Percentiles rank a stretch among this genome's conserved stretches.
These are phyloP conservation scores for Ispidina lecontei DNA, from an alignment of 2,797 vertebrate species.

Conservation along the genomic window DNA sequence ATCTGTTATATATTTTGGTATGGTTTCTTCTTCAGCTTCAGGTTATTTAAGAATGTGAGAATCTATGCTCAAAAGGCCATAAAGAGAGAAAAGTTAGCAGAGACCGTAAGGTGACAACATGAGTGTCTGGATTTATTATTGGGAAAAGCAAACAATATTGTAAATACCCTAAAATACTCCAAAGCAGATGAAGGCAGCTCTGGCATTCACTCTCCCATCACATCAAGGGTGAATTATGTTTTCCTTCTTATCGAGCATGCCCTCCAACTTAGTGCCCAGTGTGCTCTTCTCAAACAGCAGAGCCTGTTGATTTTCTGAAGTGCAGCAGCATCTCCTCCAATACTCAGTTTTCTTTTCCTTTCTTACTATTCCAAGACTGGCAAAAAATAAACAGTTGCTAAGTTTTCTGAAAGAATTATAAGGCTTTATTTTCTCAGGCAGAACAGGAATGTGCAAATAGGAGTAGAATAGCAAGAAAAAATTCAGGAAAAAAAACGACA, in stretches of 20 bases:
- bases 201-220: neutral
- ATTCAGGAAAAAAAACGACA: neutral
- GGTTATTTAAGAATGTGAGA: slow-evolving; percentile 49
- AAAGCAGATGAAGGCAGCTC: neutral
- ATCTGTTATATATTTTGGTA: slow-evolving; percentile 41
- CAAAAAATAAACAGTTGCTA: neutral
- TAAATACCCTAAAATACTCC: neutral
- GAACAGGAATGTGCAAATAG: neutral
- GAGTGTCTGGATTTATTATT: neutral
- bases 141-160: neutral
- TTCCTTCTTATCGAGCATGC: neutral
- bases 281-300: neutral
- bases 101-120: neutral
- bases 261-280: neutral
- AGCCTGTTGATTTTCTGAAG: neutral
- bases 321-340: neutral
- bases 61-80: slow-evolving; percentile 1
- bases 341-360: neutral
- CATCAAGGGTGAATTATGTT: neutral
- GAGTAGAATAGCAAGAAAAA: neutral
- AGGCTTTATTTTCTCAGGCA: neutral
- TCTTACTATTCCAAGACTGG: neutral
- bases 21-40: slow-evolving; percentile 42
- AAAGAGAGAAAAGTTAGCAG: slow-evolving; percentile 12
- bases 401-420: neutral